These are phyloP conservation scores for Malurus alboscapulatus DNA, from an alignment of 2,113 vertebrate genomes.

Conservation along the genomic window DNA sequence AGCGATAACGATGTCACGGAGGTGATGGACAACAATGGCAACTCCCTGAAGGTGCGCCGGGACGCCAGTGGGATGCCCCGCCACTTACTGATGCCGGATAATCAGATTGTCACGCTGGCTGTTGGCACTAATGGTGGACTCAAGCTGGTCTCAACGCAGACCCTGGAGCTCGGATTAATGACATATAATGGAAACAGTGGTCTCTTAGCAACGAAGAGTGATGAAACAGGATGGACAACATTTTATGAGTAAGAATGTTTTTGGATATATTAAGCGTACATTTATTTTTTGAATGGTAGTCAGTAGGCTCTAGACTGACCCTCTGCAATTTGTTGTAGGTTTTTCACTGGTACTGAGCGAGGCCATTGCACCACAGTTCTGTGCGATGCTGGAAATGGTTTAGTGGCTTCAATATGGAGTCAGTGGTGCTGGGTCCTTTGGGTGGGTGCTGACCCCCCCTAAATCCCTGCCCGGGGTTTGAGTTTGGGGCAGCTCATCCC, in stretches of 20 bases:
- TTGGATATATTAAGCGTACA: conserved; percentile 35
- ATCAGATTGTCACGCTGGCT: conserved; percentile 91
- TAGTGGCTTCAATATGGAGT: background rate
- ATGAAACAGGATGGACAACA: conserved; percentile 98
- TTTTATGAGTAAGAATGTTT: conserved; percentile 95
- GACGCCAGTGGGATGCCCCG: conserved; percentile 85
- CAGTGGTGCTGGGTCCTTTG: background rate
- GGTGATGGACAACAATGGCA: conserved; percentile 90
- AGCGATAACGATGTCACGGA: conserved; percentile 84
- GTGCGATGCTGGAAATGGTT: background rate
- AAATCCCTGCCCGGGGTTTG: background rate
- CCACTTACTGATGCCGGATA: conserved; percentile 92
- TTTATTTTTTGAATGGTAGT: conserved; percentile 37
- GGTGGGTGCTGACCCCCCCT: background rate
- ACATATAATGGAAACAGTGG: conserved; percentile 92
- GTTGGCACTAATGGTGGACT: conserved; percentile 88
- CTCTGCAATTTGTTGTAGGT: background rate
- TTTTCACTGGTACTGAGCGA: background rate
- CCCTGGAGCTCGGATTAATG: conserved; percentile 92
- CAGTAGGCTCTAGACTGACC: background rate
- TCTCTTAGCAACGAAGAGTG: conserved; percentile 93
- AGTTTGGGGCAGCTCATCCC: background rate
- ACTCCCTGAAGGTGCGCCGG: conserved; percentile 89
- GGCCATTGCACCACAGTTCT: background rate
- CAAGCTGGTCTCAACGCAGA: conserved; percentile 88